Conservation (phyloP, 2,888 invertebrate species). For the Nycteola revayana region DNA sequence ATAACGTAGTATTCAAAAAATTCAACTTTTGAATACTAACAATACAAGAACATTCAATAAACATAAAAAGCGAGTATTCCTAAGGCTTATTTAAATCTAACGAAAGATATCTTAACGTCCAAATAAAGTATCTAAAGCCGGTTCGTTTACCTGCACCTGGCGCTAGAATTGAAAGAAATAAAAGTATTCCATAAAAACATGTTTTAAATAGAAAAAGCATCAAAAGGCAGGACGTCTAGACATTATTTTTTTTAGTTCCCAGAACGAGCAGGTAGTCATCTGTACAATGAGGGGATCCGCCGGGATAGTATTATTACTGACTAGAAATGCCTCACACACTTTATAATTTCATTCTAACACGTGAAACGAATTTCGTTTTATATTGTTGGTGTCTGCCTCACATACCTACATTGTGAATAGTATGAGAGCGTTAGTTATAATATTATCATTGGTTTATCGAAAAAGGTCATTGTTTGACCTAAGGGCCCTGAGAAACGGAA, state of each 20-base stretch:
- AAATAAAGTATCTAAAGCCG: conserved; percentile 53
- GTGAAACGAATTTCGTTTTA: not conserved
- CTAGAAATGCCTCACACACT: conserved; percentile 19
- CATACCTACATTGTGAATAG: too few relatives aligned
- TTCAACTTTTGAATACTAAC: too few relatives aligned
- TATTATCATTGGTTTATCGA: conserved; percentile 10
- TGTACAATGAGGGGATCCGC: conserved; percentile 36
- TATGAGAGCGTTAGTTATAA: too few relatives aligned
- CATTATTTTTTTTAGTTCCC: conserved; percentile 65
- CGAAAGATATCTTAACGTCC: conserved; percentile 50
- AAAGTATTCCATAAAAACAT: conserved; percentile 65
- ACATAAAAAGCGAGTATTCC: conserved; percentile 36
- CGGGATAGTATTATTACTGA: conserved; percentile 31
- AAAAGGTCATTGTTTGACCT: conserved; percentile 27
- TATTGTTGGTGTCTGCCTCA: not conserved
- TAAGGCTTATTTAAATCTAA: conserved; percentile 32
- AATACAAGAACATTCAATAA: too few relatives aligned
- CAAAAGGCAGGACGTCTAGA: conserved; percentile 78
- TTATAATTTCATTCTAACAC: conserved; percentile 26
- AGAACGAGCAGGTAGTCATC: conserved; percentile 70
- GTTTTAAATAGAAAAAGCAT: conserved; percentile 67
- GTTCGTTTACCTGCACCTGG: conserved; percentile 70
- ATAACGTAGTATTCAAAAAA: too few relatives aligned
- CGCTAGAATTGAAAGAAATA: conserved; percentile 65
- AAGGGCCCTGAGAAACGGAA: conserved; percentile 4